phyloP scores from a whole-genome alignment of 2,797 vertebrate genomes.

The Helarctos malayanus region DNA sequence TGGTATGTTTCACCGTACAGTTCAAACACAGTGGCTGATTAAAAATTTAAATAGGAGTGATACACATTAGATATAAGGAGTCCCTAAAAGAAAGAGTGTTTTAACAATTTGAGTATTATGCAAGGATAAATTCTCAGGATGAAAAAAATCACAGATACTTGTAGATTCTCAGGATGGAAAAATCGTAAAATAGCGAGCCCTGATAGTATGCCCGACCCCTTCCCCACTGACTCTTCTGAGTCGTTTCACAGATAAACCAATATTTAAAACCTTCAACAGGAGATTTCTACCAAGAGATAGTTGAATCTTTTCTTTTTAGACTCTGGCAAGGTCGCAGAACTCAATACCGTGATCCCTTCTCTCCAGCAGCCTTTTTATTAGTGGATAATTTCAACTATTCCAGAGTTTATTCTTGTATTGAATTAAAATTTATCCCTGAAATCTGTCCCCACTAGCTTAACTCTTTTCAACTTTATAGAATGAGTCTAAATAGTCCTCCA shows the following conservation, averaged over 20 bases:
- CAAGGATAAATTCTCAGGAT: background rate
- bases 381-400: background rate
- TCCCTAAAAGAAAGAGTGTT: background rate
- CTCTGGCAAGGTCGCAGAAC: background rate
- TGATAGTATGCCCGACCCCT: background rate
- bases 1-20: background rate
- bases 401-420: background rate
- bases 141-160: background rate
- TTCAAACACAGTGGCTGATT: background rate
- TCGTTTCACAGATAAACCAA: background rate
- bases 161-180: background rate
- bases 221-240: background rate
- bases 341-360: too few species aligned
- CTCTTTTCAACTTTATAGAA: background rate
- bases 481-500: background rate
- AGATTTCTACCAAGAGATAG: background rate
- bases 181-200: background rate
- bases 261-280: background rate
- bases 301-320: background rate
- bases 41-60: background rate
- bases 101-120: background rate
- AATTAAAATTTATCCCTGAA: slow-evolving; percentile 15
- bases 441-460: background rate
- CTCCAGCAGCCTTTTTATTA: background rate
- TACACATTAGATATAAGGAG: background rate